A percentile compares a stretch with the other conserved stretches of the same genome.
Evolutionary conservation across 2,113 vertebrate species (phyloP).

Genomic region (Coptodon bakossiorum): DNA sequence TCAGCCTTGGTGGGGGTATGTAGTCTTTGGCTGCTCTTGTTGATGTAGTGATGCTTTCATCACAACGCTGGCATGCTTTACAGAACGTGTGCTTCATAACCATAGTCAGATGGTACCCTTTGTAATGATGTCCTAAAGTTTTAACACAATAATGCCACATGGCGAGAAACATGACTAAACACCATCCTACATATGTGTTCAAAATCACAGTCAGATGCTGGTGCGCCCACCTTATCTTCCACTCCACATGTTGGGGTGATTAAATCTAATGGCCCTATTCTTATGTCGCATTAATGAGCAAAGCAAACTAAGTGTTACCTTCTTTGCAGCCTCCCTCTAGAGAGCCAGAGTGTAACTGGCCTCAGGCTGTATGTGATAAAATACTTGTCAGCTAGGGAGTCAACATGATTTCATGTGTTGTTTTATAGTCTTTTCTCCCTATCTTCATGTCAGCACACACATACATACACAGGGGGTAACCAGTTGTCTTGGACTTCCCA

Average conservation of each 20-base stretch:
- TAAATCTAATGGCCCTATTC: not conserved
- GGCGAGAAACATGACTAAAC: not conserved
- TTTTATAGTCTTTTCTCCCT: not conserved
- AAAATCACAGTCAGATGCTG: not conserved
- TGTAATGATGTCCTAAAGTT: not conserved
- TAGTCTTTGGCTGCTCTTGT: not conserved
- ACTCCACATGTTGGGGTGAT: not conserved
- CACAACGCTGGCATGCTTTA: not conserved
- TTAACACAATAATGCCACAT: not conserved
- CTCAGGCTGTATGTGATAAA: conserved; percentile 16
- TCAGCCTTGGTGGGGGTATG: not conserved
- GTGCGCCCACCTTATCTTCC: not conserved
- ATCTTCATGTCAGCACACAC: conserved; percentile 1
- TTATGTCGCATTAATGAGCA: conserved; percentile 10
- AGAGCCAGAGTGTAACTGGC: not conserved
- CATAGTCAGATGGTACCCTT: not conserved
- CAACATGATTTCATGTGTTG: conserved; percentile 52
- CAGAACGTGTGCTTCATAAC: not conserved
- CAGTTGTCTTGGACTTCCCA: conserved; percentile 7
- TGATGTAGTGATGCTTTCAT: not conserved
- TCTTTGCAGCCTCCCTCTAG: not conserved
- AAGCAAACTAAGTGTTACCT: conserved; percentile 9
- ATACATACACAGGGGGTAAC: not conserved
- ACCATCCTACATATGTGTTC: not conserved
- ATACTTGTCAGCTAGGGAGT: conserved; percentile 15